Evolutionary conservation across 2,113 vertebrate species (phyloP), one percentile per base, ranked within the genome.

Genomic region (Tauraco erythrolophus): DNA sequence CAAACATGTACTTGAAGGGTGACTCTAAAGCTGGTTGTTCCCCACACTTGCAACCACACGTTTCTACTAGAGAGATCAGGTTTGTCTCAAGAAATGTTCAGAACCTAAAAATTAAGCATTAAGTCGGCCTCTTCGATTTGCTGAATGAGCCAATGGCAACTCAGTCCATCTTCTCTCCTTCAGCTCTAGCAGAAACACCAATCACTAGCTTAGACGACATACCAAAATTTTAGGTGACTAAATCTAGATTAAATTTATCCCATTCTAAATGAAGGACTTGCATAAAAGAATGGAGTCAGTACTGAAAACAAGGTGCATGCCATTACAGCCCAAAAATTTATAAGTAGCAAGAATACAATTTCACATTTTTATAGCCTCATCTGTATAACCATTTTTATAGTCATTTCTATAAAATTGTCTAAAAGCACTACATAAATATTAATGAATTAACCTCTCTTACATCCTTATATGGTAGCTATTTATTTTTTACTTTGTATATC

Each of bases 361-460:
- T 62, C 79, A 66, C 31, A 45, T 92, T 90, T 92, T 94, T 93
- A 95, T 48, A 69, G 91, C 66, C 71, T 92, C 70, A 72, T 94
- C 78, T 90, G 9, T 93, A 83, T 61, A 75, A 94, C 53, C 37
- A 90, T 90, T 96, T 93, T 94, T 94, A 93, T 74, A 84, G 82
- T 31, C 50, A n/a, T 48, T 75, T 78, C 84, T 66, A 94, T 94
- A 92, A 93, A 89, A 92, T 21, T 70, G 90, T 92, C 78, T 74
- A 51, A 78, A 85, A 79, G 84, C 45, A 31, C 54, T 56, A 74
- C 31, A 85, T 92, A 96, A 96, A 95, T 93, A 95, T 90, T 93
- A 96, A 94, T 93, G 64, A 94, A 95, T 96, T 97, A 95, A 66
- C 79, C 58, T 85, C 43, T 45, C 43, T 74, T 89, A 76, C 14